Percentiles rank a stretch among this genome's conserved stretches.
phyloP scores from a whole-genome alignment of 1,140 invertebrate genomes.

The Vanessa tameamea region DNA sequence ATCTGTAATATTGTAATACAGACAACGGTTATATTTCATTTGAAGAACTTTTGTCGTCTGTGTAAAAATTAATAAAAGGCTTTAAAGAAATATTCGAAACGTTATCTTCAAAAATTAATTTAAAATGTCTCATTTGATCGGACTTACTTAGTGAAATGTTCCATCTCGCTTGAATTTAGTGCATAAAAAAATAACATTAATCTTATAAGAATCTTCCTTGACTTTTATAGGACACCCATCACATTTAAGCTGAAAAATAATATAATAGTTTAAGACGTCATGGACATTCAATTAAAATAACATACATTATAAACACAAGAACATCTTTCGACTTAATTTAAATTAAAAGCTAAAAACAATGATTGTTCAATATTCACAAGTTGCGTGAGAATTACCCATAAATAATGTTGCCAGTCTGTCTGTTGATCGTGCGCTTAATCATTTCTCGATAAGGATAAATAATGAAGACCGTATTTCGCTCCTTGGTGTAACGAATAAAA shows the following conservation, averaged over 20 bases:
- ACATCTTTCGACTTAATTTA: background rate
- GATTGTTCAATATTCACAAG: slow-evolving; percentile 10
- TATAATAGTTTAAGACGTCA: background rate
- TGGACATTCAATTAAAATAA: background rate
- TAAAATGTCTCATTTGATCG: too few species aligned
- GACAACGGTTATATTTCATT: too few species aligned
- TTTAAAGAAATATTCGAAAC: too few species aligned
- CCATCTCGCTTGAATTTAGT: too few species aligned
- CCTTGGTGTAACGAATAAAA: slow-evolving; percentile 2
- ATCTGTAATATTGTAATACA: too few species aligned
- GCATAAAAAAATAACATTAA: too few species aligned
- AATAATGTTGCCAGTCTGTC: slow-evolving; percentile 14
- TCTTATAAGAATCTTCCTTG: too few species aligned
- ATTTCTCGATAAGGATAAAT: slow-evolving; percentile 27
- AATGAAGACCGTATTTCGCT: slow-evolving; percentile 18
- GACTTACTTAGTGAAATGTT: too few species aligned
- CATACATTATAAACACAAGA: background rate
- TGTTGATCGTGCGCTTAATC: slow-evolving; percentile 20
- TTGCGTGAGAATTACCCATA: slow-evolving; percentile 6
- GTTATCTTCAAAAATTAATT: too few species aligned
- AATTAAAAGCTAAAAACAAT: slow-evolving; percentile 10
- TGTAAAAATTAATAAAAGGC: too few species aligned
- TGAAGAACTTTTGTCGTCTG: too few species aligned
- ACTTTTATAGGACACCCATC: too few species aligned
- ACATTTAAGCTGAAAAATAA: background rate